Evolutionary conservation across 53 echinoderm and acorn worm genomes (phyloP).

Genomic region (Apostichopus leukothele): DNA sequence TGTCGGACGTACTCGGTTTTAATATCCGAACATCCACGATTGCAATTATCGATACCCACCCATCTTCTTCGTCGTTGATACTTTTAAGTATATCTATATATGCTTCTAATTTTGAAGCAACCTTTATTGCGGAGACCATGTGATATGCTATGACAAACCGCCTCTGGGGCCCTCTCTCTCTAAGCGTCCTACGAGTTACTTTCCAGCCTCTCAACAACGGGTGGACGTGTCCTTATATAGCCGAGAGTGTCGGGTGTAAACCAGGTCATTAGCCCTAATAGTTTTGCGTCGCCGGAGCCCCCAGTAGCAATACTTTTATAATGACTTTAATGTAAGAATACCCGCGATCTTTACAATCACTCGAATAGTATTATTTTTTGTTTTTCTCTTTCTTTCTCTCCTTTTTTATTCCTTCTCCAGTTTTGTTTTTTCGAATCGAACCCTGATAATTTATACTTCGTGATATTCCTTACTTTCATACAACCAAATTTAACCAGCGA

Average conservation of each 20-base stretch:
- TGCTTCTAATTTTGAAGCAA: not conserved
- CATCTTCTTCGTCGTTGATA: too few relatives aligned
- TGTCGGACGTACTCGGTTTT: too few relatives aligned
- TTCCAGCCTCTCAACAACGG: not conserved
- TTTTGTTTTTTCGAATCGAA: too few relatives aligned
- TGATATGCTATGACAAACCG: not conserved
- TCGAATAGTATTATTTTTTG: too few relatives aligned
- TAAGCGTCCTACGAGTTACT: not conserved
- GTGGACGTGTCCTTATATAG: not conserved
- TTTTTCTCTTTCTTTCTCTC: too few relatives aligned
- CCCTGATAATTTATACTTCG: too few relatives aligned
- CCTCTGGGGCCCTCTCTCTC: not conserved
- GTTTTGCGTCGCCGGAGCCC: not conserved
- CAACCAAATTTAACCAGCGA: too few relatives aligned
- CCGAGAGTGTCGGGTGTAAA: not conserved
- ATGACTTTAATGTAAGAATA: not conserved
- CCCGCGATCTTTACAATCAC: not conserved
- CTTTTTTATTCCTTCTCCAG: too few relatives aligned
- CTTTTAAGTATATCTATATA: too few relatives aligned
- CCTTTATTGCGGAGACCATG: not conserved
- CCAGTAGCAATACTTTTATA: not conserved
- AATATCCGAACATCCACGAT: too few relatives aligned
- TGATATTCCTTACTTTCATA: too few relatives aligned
- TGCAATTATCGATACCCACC: too few relatives aligned
- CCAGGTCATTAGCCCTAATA: not conserved